Base-by-base conservation (phyloP, 2,113 vertebrate species). In the Solea solea region DNA sequence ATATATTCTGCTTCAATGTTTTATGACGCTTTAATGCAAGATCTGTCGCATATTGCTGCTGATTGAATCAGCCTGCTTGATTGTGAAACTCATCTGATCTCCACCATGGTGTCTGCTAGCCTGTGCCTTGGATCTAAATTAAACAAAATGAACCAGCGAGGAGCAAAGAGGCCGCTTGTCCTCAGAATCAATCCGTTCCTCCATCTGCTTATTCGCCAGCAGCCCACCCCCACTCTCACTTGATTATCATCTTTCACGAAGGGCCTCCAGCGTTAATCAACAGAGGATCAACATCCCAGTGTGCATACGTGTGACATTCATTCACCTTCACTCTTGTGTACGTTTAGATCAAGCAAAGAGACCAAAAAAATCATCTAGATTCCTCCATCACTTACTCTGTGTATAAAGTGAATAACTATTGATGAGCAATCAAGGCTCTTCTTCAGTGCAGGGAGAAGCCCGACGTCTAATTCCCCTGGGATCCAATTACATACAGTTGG, bases 401-500 rank as follows among this genome's bases (percentile, higher is more conserved):
- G 14, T 8, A 16, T 16, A 16, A 49, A 49, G 9, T 79, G 44
- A 42, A 21, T 34, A 55, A 75, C 51, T 61, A 73, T 54, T 56
- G 68, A 56, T 53, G 57, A 65, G 25, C 44, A 61, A 42, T 55
- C 45, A 53, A 14, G 11, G 46, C 46, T 3, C n/a, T 49, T 13
- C 52, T 52, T 49, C 49, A 64, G 51, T 34, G 41, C 9, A 6
- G 72, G 6, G n/a, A 64, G 49, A 74, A 75, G 69, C 53, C 49
- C 16, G 57, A 65, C 49, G 56, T 64, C 11, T n/a, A 12, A 12
- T 46, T 70, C 82, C 59, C 61, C 6, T 49, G 58, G 57, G 86
- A 78, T 54, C 73, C 78, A 86, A 80, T 89, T 87, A 85, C 14
- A 80, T 57, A 80, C 58, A n/a, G 42, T 78, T 73, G 52, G 16